Percentiles rank a stretch among this genome's conserved stretches.
Conservation (phyloP, 2,888 invertebrate genomes). For the Dicycla oo region DNA sequence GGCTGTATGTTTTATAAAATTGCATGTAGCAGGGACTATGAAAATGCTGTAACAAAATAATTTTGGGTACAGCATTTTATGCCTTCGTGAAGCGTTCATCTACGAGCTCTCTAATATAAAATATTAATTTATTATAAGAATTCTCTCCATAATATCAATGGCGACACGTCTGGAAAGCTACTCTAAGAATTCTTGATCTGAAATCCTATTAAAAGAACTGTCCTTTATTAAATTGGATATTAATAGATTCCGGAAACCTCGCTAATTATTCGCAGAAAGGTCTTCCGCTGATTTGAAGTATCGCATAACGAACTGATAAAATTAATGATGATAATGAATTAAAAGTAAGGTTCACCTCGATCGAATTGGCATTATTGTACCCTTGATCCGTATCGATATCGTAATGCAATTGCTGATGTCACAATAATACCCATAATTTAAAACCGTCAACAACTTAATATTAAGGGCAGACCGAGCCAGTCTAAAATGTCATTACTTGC, state of each 20-base stretch:
- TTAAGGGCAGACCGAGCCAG: constrained; percentile 51
- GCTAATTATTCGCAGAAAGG: constrained; percentile 64
- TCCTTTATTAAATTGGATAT: constrained; percentile 23
- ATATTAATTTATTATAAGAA: background rate
- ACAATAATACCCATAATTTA: constrained; percentile 47
- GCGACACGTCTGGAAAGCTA: constrained; percentile 1
- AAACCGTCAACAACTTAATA: constrained; percentile 53
- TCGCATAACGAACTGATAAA: constrained; percentile 49
- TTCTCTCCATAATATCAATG: background rate
- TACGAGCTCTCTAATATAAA: background rate
- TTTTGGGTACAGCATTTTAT: no score
- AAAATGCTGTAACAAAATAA: background rate
- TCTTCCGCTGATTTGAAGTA: constrained; percentile 54
- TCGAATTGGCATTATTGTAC: constrained; percentile 63
- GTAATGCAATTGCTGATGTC: constrained; percentile 52
- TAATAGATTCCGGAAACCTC: constrained; percentile 68
- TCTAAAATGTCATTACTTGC: constrained; percentile 61
- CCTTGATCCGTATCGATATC: constrained; percentile 68
- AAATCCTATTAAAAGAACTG: background rate
- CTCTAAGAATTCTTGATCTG: background rate
- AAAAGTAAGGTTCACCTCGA: constrained; percentile 61
- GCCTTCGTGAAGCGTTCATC: background rate
- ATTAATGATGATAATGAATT: constrained; percentile 40
- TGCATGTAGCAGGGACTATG: background rate
- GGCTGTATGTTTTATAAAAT: background rate